Conservation (phyloP, 2,888 invertebrate species). For the Pandemis heparana region DNA sequence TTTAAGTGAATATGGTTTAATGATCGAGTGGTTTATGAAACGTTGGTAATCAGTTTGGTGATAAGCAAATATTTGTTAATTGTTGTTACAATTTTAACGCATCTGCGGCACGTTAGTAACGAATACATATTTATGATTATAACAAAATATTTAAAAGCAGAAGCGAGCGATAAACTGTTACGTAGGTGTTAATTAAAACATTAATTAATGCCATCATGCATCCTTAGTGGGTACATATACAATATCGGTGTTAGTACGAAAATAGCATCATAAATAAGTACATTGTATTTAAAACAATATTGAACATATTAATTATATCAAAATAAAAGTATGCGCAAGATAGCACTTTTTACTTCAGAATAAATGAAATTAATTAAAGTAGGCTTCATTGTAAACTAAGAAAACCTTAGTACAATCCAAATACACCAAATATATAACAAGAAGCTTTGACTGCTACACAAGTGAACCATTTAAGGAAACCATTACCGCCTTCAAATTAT, state of each 20-base stretch:
- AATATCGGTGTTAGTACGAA: constrained; percentile 1
- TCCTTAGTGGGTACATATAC: neutral
- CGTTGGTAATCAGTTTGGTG: neutral
- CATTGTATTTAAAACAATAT: neutral
- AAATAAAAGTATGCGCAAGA: neutral
- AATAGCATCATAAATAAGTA: constrained; percentile 6
- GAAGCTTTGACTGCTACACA: constrained; percentile 4
- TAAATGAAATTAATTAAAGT: neutral
- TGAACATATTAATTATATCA: neutral
- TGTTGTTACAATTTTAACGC: neutral
- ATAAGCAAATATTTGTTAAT: constrained; percentile 11
- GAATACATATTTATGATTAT: neutral
- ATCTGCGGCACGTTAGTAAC: neutral
- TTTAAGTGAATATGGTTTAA: neutral
- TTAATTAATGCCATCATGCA: constrained; percentile 2
- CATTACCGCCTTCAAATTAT: constrained; percentile 28
- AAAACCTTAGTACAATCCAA: neutral
- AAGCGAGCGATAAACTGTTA: neutral
- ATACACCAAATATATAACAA: constrained; percentile 15
- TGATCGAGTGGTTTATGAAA: constrained; percentile 2
- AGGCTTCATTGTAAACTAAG: neutral
- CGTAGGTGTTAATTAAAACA: neutral
- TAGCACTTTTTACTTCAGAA: neutral
- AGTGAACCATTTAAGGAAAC: constrained; percentile 13
- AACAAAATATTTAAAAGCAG: neutral